Percentiles rank a stretch among this genome's conserved stretches.
phyloP scores from a whole-genome alignment of 2,113 vertebrate genomes.

The Columba janthina region DNA sequence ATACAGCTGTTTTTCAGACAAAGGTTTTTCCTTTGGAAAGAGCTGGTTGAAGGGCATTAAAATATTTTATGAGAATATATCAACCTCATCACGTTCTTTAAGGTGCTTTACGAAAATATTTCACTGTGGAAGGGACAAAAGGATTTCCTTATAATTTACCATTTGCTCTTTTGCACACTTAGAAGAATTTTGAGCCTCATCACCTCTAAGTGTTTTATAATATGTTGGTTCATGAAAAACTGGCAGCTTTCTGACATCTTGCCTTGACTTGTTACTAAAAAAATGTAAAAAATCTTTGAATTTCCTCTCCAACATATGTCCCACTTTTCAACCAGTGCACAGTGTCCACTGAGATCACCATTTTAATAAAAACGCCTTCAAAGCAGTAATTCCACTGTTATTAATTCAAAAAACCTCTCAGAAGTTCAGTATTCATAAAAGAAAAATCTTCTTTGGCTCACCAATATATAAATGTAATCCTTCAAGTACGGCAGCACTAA shows the following conservation, averaged over 20 bases:
- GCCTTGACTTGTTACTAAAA: background rate
- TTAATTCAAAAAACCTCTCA: conserved; percentile 40
- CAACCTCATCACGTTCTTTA: background rate
- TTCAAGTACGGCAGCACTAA: background rate
- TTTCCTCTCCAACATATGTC: background rate
- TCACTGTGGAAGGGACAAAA: background rate
- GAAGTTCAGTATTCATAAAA: conserved; percentile 55
- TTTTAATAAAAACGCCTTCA: conserved; percentile 50
- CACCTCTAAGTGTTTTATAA: background rate
- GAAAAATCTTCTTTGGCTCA: conserved; percentile 47
- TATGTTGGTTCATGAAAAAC: background rate
- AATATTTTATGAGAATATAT: background rate
- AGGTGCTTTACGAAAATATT: background rate
- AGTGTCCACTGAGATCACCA: background rate
- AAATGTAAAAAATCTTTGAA: background rate
- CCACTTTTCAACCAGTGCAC: background rate
- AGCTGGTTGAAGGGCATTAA: background rate
- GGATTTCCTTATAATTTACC: background rate
- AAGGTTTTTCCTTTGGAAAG: background rate
- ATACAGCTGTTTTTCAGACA: background rate
- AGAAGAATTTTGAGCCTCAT: background rate
- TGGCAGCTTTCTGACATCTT: background rate
- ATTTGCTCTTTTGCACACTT: background rate
- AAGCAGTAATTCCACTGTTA: conserved; percentile 37
- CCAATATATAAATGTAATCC: conserved; percentile 42